These are phyloP conservation scores for Drosophila limbata DNA, from an alignment of 2,888 invertebrate species.

Conservation along the genomic window DNA sequence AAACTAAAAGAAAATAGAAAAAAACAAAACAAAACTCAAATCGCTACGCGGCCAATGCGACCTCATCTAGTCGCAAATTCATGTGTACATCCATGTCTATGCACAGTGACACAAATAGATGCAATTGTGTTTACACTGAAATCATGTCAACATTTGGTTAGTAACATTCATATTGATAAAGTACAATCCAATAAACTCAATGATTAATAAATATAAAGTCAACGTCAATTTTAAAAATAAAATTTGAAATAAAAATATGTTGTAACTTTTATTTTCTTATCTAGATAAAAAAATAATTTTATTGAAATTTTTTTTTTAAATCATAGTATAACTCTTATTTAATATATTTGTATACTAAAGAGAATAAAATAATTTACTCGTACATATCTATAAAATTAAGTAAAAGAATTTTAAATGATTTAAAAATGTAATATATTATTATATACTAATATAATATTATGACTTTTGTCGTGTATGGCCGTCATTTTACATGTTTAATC, in stretches of 20 bases:
- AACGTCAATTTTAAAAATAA: too few species aligned
- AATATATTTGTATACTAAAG: too few species aligned
- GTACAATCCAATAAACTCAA: too few species aligned
- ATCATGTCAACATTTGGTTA: neutral
- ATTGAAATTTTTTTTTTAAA: too few species aligned
- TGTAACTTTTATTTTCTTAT: too few species aligned
- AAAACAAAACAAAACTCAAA: slow-evolving; percentile 4
- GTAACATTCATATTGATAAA: neutral
- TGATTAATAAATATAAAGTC: too few species aligned
- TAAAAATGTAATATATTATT: neutral
- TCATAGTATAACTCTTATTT: too few species aligned
- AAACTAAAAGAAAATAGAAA: slow-evolving; percentile 1
- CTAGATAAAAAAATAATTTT: too few species aligned
- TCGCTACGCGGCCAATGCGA: slow-evolving; percentile 9
- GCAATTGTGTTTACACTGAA: neutral
- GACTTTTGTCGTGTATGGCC: neutral
- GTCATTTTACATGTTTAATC: too few species aligned
- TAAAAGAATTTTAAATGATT: neutral
- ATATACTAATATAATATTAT: neutral
- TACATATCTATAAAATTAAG: too few species aligned
- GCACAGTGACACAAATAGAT: slow-evolving; percentile 14
- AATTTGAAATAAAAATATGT: too few species aligned
- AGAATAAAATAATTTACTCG: neutral
- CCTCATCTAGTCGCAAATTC: slow-evolving; percentile 17
- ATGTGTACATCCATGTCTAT: neutral